phyloP scores from a whole-genome alignment of 2,113 vertebrate species.

The Cyanoderma ruficeps region DNA sequence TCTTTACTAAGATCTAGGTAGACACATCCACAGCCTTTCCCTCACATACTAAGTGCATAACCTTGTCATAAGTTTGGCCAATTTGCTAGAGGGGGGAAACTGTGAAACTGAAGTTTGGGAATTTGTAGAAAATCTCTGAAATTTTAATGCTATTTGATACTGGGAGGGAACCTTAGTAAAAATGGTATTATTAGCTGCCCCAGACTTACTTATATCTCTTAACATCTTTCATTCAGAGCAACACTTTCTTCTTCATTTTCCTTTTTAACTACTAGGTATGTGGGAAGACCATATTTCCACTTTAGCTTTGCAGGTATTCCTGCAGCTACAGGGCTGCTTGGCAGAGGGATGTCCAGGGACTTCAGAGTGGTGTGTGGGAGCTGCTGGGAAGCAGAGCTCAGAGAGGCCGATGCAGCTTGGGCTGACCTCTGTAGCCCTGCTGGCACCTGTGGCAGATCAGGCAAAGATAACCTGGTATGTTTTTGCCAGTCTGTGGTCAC shows the following conservation, averaged over 20 bases:
- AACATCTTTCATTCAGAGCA: neutral
- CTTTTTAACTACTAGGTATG: neutral
- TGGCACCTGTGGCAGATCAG: accelerated
- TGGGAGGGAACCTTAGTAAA: neutral
- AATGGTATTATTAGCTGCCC: neutral
- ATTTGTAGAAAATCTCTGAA: neutral
- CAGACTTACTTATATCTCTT: neutral
- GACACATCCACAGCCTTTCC: neutral
- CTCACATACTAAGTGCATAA: neutral
- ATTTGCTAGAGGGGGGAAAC: neutral
- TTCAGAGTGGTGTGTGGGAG: accelerated
- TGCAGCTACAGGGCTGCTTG: accelerated
- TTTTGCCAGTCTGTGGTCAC: accelerated
- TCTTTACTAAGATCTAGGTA: neutral
- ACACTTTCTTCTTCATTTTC: neutral
- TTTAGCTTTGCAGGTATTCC: neutral
- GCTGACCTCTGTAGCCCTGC: neutral
- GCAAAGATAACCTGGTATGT: neutral
- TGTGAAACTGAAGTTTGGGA: neutral
- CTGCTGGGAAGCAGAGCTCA: neutral
- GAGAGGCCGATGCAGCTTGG: neutral
- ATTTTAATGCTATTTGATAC: neutral
- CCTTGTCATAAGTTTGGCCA: neutral
- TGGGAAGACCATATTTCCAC: neutral
- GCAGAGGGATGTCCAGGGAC: neutral